Evolutionary conservation across 2,113 vertebrate species (phyloP).

Genomic region (Melanostigma gelatinosum): DNA sequence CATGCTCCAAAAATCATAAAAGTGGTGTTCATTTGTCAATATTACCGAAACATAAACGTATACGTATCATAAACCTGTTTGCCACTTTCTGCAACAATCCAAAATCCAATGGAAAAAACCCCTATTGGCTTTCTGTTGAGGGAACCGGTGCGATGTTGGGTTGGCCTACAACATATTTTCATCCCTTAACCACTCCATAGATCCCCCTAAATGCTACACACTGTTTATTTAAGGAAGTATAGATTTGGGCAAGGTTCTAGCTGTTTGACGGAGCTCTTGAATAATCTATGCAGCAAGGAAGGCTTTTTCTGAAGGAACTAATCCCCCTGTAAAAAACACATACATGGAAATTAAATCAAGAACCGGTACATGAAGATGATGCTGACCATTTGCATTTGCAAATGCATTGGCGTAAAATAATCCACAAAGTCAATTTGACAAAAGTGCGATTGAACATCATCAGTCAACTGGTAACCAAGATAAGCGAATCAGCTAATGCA

Average conservation of each 20-base stretch:
- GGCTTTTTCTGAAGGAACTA: background rate
- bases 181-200: background rate
- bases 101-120: too few relatives aligned
- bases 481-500: constrained; percentile 11
- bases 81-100: background rate
- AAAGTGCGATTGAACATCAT: constrained; percentile 29
- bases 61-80: background rate
- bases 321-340: background rate
- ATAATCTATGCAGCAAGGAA: background rate
- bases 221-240: background rate
- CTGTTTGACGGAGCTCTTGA: background rate
- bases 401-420: constrained; percentile 7
- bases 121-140: too few relatives aligned
- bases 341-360: background rate
- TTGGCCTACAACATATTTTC: background rate
- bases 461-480: constrained; percentile 12
- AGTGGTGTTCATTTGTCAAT: too few relatives aligned
- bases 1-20: too few relatives aligned
- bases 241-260: background rate
- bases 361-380: background rate
- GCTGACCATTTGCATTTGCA: background rate
- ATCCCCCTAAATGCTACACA: background rate
- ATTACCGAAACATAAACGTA: background rate
- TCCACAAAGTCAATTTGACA: constrained; percentile 7
- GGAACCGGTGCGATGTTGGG: too few relatives aligned